Evolutionary conservation across 2,797 vertebrate genomes (phyloP).

Genomic region (Crocidura indochinensis): DNA sequence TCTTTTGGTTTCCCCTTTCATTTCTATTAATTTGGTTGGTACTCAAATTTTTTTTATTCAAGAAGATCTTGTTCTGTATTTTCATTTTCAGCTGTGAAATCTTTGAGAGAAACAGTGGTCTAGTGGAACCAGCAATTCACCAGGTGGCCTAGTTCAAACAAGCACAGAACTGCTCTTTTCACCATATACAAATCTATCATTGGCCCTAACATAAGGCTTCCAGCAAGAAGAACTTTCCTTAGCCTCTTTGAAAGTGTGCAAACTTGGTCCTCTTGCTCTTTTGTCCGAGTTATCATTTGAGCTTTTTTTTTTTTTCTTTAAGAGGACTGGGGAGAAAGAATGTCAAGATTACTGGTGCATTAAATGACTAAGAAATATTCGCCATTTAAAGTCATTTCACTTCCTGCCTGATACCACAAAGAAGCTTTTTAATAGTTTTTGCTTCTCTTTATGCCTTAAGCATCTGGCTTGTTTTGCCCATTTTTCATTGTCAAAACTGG

Average conservation of each 20-base stretch:
- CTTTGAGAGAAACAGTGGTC: not conserved
- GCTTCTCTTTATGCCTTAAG: conserved; percentile 76
- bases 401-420: conserved; percentile 91
- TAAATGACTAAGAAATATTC: conserved; percentile 91
- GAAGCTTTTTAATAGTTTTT: conserved; percentile 88
- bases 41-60: conserved; percentile 2
- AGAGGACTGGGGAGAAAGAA: conserved; percentile 74
- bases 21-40: not conserved
- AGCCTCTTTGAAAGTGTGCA: conserved; percentile 61
- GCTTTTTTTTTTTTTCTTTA: conserved; percentile 70
- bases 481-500: conserved; percentile 77
- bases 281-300: conserved; percentile 79
- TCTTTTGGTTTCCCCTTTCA: conserved; percentile 5
- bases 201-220: accelerated
- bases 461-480: conserved; percentile 70
- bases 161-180: not conserved
- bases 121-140: accelerated
- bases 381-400: conserved; percentile 90
- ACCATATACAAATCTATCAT: not conserved
- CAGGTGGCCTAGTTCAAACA: not conserved
- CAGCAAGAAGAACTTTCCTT: not conserved
- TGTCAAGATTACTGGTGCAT: conserved; percentile 88
- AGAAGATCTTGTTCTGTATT: not conserved
- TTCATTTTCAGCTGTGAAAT: not conserved
- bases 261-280: conserved; percentile 37